A percentile compares a stretch with the other conserved stretches of the same genome.
These are phyloP conservation scores for Cervus canadensis DNA, from an alignment of 2,113 vertebrate species.

Conservation along the genomic window DNA sequence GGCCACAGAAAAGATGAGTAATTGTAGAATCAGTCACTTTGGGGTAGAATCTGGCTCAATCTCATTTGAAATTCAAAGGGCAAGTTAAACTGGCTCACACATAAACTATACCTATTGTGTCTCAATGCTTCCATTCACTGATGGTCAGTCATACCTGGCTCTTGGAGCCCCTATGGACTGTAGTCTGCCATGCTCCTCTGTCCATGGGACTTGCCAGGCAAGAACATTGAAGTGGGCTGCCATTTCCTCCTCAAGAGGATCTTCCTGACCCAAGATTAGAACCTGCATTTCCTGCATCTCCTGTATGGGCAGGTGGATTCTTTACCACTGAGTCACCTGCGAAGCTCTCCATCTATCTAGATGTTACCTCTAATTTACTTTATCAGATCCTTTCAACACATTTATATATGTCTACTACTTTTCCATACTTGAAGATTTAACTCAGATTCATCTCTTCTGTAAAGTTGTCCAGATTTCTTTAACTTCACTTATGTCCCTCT, in stretches of 20 bases:
- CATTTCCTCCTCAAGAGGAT: background rate
- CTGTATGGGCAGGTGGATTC: background rate
- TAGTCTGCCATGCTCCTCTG: background rate
- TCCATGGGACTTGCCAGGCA: background rate
- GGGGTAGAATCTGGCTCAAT: background rate
- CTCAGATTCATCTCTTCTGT: background rate
- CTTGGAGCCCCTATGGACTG: background rate
- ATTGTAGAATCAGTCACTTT: background rate
- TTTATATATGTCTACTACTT: background rate
- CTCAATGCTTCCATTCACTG: background rate
- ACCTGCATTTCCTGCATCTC: background rate
- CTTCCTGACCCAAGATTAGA: background rate
- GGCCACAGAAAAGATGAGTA: background rate
- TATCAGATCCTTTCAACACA: background rate
- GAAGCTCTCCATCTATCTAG: background rate
- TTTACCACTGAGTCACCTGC: background rate
- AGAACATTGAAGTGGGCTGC: background rate
- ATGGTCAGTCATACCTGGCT: background rate
- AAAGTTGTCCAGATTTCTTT: background rate
- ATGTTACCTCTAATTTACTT: background rate
- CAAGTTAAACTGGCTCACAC: background rate
- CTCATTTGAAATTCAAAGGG: background rate
- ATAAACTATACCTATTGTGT: background rate
- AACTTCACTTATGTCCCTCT: background rate
- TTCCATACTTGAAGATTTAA: background rate